Conservation (phyloP, 2,797 vertebrate genomes). For the Botia kubotai region DNA sequence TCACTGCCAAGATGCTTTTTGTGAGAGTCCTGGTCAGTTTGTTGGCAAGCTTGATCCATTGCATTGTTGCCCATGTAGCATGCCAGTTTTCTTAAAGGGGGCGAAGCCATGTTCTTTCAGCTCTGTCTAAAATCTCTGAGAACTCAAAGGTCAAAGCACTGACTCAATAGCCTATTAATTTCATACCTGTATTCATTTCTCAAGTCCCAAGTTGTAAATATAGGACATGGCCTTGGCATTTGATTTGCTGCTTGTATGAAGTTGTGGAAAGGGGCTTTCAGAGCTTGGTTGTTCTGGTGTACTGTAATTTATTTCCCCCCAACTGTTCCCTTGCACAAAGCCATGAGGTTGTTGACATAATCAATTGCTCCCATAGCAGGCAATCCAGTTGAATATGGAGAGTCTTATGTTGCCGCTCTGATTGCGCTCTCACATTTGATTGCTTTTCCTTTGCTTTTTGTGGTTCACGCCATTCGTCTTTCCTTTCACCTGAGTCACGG, state of each 20-base stretch:
- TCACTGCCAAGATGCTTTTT: constrained; percentile 28
- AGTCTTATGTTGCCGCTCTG: constrained; percentile 49
- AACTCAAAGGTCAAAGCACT: constrained; percentile 7
- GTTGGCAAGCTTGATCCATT: constrained; percentile 13
- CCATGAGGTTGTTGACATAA: constrained; percentile 43
- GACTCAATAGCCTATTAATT: constrained; percentile 26
- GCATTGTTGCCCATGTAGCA: constrained; percentile 1
- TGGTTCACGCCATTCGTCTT: constrained; percentile 21
- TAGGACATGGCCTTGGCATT: constrained; percentile 40
- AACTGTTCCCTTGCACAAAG: constrained; percentile 32
- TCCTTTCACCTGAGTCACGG: constrained; percentile 27
- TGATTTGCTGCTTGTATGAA: constrained; percentile 46
- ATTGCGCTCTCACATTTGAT: constrained; percentile 57
- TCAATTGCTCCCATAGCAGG: constrained; percentile 46
- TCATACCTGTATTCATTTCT: constrained; percentile 43
- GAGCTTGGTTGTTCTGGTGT: constrained; percentile 13
- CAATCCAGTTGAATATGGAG: constrained; percentile 52
- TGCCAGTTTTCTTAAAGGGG: constrained; percentile 3
- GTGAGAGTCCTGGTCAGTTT: constrained; percentile 41
- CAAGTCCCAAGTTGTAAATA: constrained; percentile 16
- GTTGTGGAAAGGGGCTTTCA: constrained; percentile 39
- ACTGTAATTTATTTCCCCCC: constrained; percentile 35
- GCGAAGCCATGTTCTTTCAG: not conserved
- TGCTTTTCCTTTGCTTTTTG: constrained; percentile 30
- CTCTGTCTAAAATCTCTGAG: not conserved